Conservation (phyloP, 2,888 invertebrate genomes). For the Orchesellides sinensis region DNA sequence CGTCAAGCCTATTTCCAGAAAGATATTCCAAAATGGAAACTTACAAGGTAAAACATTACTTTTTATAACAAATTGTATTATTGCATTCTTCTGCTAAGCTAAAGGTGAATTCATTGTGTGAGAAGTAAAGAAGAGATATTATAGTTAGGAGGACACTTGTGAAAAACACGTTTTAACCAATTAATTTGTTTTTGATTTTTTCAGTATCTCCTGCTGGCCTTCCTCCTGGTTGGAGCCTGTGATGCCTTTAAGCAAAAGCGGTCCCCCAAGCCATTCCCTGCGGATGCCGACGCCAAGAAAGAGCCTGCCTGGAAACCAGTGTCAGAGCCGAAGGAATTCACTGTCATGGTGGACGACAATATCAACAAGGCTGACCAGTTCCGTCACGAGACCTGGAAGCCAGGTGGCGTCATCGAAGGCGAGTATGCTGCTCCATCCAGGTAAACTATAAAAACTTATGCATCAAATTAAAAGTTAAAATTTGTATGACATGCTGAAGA, state of each 20-base stretch:
- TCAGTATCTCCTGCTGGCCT: slow-evolving; percentile 17
- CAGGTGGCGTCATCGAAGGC: slow-evolving; percentile 67
- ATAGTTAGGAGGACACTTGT: too few relatives aligned
- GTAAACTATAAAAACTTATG: not conserved
- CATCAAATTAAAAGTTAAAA: not conserved
- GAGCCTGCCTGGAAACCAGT: slow-evolving; percentile 53
- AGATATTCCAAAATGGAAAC: not conserved
- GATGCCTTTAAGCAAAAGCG: slow-evolving; percentile 34
- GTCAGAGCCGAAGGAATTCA: slow-evolving; percentile 49
- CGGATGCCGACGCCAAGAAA: not conserved
- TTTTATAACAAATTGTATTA: too few relatives aligned
- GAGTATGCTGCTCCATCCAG: slow-evolving; percentile 61
- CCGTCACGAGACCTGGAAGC: slow-evolving; percentile 66
- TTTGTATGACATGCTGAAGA: not conserved
- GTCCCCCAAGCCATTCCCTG: slow-evolving; percentile 2
- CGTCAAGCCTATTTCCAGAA: slow-evolving; percentile 9
- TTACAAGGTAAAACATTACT: slow-evolving; percentile 11
- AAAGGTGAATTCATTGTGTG: too few relatives aligned
- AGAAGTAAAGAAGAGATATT: too few relatives aligned
- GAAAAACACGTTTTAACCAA: not conserved
- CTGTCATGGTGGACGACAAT: slow-evolving; percentile 66
- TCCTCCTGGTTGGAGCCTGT: slow-evolving; percentile 31
- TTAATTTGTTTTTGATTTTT: slow-evolving; percentile 7
- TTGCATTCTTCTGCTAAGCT: too few relatives aligned
- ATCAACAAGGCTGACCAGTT: slow-evolving; percentile 69